Percentiles rank a stretch among this genome's conserved stretches.
Evolutionary conservation across 2,888 invertebrate genomes (phyloP).

Genomic region (Teinopalpus imperialis): DNA sequence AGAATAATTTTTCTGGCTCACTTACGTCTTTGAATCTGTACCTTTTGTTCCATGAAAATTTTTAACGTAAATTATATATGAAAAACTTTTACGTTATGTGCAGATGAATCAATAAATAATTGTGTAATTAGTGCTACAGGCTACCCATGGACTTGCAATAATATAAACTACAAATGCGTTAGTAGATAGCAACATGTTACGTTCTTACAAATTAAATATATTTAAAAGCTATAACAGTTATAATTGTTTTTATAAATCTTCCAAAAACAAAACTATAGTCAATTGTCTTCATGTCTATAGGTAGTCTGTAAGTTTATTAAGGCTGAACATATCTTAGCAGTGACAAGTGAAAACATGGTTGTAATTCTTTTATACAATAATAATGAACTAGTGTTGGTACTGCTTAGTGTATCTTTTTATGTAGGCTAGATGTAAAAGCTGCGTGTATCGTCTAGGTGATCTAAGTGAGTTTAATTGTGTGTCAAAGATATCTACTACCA

Average conservation of each 20-base stretch:
- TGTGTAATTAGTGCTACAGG: conserved; percentile 7
- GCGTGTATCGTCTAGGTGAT: background rate
- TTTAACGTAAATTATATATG: too few relatives aligned
- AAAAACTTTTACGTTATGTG: too few relatives aligned
- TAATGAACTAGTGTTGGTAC: conserved; percentile 21
- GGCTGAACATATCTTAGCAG: conserved; percentile 49
- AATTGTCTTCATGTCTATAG: conserved; percentile 27
- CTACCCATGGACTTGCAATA: conserved; percentile 13
- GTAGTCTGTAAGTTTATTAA: conserved; percentile 36
- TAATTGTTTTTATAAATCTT: background rate
- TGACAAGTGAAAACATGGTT: conserved; percentile 37
- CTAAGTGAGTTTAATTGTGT: background rate
- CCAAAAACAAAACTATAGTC: conserved; percentile 26
- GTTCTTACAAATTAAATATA: too few relatives aligned
- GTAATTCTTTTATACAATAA: conserved; percentile 36
- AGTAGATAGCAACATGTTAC: too few relatives aligned
- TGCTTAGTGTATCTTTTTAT: conserved; percentile 21
- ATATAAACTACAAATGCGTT: background rate
- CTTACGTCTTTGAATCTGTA: too few relatives aligned
- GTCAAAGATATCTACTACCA: background rate
- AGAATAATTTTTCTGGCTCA: background rate
- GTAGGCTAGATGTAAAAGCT: conserved; percentile 3
- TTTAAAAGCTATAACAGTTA: too few relatives aligned
- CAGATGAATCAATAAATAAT: conserved; percentile 2
- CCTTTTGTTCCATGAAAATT: too few relatives aligned